These are phyloP conservation scores for Drepanosiphum platanoidis DNA, from an alignment of 2,888 invertebrate species.

Conservation along the genomic window DNA sequence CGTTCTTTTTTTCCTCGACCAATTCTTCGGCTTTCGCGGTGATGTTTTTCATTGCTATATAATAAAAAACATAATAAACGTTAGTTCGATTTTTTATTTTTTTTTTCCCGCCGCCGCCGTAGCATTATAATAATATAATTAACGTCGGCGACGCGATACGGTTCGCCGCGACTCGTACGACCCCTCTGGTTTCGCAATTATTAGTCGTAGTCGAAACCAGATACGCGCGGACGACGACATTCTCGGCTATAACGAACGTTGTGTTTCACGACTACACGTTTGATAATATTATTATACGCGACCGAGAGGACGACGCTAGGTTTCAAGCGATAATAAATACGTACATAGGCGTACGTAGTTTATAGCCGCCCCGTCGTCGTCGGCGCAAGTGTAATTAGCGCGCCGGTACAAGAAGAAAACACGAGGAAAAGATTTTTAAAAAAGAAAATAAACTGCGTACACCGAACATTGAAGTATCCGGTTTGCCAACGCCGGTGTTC, in stretches of 20 bases:
- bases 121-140: background rate
- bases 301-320: too few species aligned
- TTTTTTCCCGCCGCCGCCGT: too few species aligned
- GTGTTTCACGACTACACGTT: background rate
- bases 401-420: too few species aligned
- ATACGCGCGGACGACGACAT: background rate
- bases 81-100: background rate
- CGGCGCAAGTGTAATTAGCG: too few species aligned
- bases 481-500: too few species aligned
- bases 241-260: background rate
- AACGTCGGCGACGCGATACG: background rate
- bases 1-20: constrained; percentile 49
- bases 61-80: background rate
- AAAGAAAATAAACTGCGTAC: too few species aligned
- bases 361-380: too few species aligned
- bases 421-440: too few species aligned
- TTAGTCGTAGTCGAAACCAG: background rate
- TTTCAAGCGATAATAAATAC: too few species aligned
- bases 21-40: constrained; percentile 50
- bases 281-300: background rate
- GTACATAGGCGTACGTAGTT: too few species aligned
- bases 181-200: background rate
- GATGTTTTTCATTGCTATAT: constrained; percentile 53
- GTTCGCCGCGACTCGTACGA: too few species aligned
- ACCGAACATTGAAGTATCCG: too few species aligned